Percentiles rank a stretch among this genome's conserved stretches.
Evolutionary conservation across 2,888 invertebrate species (phyloP).

Genomic region (Nemotelus pantherinus): DNA sequence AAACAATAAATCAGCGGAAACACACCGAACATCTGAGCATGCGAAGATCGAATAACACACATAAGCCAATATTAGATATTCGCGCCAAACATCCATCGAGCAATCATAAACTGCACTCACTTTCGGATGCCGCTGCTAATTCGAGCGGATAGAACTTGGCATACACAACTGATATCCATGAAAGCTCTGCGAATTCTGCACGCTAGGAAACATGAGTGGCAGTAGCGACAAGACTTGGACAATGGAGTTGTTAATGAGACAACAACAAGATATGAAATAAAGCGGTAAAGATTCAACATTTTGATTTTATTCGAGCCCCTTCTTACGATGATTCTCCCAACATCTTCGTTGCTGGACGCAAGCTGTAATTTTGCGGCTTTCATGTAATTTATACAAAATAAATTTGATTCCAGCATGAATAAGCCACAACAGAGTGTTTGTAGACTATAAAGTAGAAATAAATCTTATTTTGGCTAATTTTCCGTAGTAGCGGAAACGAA

Average conservation of each 20-base stretch:
- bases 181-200: not conserved
- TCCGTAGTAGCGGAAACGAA: constrained; percentile 26
- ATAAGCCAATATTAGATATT: constrained; percentile 14
- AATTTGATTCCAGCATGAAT: not conserved
- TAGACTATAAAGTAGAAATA: not conserved
- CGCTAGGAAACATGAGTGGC: not conserved
- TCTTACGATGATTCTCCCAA: constrained; percentile 22
- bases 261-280: constrained; percentile 29
- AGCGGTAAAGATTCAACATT: constrained; percentile 19
- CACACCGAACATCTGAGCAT: not conserved
- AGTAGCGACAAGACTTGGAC: not conserved
- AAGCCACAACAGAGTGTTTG: not conserved
- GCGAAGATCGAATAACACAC: constrained; percentile 5
- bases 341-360: not conserved
- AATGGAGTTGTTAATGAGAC: constrained; percentile 29
- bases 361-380: constrained; percentile 26
- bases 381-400: constrained; percentile 34
- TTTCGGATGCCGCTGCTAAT: not conserved
- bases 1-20: constrained; percentile 17
- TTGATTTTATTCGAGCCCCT: constrained; percentile 45
- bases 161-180: not conserved
- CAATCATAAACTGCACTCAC: not conserved
- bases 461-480: constrained; percentile 3
- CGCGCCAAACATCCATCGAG: constrained; percentile 10
- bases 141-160: not conserved